Percentiles rank a stretch among this genome's conserved stretches.
phyloP scores from a whole-genome alignment of 2,797 vertebrate species.

The Pelochelys cantorii region DNA sequence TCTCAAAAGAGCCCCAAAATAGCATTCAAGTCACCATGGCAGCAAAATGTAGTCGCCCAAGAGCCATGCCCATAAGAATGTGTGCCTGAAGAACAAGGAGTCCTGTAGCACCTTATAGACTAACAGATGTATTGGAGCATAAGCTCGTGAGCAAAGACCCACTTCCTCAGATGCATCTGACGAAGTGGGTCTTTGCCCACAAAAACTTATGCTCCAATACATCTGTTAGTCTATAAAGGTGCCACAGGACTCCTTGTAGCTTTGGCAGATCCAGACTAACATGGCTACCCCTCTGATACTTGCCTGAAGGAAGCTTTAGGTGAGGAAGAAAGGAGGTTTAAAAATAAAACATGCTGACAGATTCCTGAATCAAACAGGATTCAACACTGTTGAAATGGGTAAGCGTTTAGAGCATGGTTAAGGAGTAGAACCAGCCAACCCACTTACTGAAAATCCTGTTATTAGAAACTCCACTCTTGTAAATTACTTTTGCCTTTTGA shows the following conservation, averaged over 20 bases:
- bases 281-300: no score
- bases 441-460: accelerated
- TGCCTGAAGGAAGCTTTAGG: not conserved
- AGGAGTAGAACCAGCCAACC: not conserved
- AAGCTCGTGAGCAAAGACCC: no score
- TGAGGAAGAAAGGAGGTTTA: not conserved
- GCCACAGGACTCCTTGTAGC: no score
- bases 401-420: not conserved
- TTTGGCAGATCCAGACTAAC: no score
- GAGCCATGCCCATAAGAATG: not conserved
- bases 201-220: no score
- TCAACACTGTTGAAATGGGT: not conserved
- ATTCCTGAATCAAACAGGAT: not conserved
- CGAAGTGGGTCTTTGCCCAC: no score
- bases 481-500: not conserved
- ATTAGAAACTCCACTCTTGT: accelerated
- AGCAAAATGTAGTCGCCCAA: not conserved
- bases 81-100: not conserved
- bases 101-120: no score
- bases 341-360: no score
- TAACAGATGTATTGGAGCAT: no score
- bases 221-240: no score
- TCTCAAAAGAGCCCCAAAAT: not conserved
- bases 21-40: not conserved
- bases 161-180: no score